phyloP scores from a whole-genome alignment of 2,888 invertebrate genomes.

The Sinotaia quadrata region DNA sequence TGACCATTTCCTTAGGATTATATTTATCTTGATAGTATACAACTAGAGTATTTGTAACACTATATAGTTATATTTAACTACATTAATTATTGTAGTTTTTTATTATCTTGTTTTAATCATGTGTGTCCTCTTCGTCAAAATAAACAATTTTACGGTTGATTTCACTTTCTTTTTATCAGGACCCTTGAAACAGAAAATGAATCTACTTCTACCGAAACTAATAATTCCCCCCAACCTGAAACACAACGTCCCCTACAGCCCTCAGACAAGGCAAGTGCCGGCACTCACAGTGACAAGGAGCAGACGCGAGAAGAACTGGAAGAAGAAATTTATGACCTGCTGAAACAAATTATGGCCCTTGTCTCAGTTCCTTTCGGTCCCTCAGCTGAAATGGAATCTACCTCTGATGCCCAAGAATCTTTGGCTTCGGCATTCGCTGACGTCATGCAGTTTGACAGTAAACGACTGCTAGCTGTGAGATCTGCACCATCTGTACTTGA shows the following conservation, averaged over 20 bases:
- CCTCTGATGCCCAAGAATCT: neutral
- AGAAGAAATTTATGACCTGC: slow-evolving; percentile 37
- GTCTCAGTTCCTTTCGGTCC: slow-evolving; percentile 15
- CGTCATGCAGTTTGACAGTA: neutral
- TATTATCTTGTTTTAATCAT: too few relatives aligned
- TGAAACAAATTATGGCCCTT: slow-evolving; percentile 36
- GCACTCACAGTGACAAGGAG: neutral
- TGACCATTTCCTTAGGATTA: too few relatives aligned
- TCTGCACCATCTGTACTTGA: slow-evolving; percentile 11
- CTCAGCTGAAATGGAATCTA: neutral
- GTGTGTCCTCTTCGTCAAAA: too few relatives aligned
- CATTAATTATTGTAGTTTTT: too few relatives aligned
- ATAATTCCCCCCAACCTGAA: neutral
- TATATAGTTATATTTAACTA: too few relatives aligned
- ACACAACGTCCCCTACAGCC: neutral
- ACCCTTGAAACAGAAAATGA: neutral
- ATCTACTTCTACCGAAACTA: neutral
- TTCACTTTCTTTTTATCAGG: too few relatives aligned
- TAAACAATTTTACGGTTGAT: too few relatives aligned
- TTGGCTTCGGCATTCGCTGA: neutral
- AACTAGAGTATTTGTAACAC: too few relatives aligned
- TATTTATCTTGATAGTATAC: too few relatives aligned
- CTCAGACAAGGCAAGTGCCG: neutral
- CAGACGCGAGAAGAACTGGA: slow-evolving; percentile 32
- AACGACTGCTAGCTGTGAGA: slow-evolving; percentile 5